Conservation (phyloP, 2,888 invertebrate species). For the Petrophora chlorosata region DNA sequence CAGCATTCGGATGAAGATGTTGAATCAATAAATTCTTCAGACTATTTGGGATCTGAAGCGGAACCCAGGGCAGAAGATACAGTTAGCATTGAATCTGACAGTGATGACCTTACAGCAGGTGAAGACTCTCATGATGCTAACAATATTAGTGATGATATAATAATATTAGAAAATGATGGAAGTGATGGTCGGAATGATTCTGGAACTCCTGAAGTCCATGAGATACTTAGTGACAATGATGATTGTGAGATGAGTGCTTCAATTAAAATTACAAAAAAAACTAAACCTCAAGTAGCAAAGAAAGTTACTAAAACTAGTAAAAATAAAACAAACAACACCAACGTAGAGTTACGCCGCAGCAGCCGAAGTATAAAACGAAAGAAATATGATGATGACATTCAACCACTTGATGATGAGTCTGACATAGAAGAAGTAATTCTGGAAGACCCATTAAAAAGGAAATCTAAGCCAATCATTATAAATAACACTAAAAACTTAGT, state of each 20-base stretch:
- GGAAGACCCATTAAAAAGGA: slow-evolving; percentile 79
- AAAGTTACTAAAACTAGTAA: slow-evolving; percentile 23
- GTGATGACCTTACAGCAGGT: slow-evolving; percentile 56
- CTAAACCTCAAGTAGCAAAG: slow-evolving; percentile 14
- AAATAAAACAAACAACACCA: slow-evolving; percentile 37
- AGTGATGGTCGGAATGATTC: slow-evolving; percentile 53
- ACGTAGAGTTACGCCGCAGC: slow-evolving; percentile 58
- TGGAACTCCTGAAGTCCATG: slow-evolving; percentile 64
- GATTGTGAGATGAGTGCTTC: slow-evolving; percentile 59
- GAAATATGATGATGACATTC: slow-evolving; percentile 79
- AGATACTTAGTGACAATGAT: slow-evolving; percentile 62
- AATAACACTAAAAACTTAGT: slow-evolving; percentile 88
- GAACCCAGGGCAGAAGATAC: slow-evolving; percentile 60
- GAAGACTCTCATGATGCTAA: slow-evolving; percentile 51
- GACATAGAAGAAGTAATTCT: slow-evolving; percentile 86
- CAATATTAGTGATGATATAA: slow-evolving; percentile 51
- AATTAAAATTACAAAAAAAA: slow-evolving; percentile 20
- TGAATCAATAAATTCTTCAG: slow-evolving; percentile 58
- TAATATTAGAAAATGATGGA: slow-evolving; percentile 52
- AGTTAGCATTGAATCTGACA: slow-evolving; percentile 70
- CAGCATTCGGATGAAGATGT: slow-evolving; percentile 48
- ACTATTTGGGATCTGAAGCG: slow-evolving; percentile 42
- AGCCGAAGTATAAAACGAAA: slow-evolving; percentile 79
- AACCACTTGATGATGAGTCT: slow-evolving; percentile 83
- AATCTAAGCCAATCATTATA: slow-evolving; percentile 82